Evolutionary conservation across 2,888 invertebrate species (phyloP).

Genomic region (Mythimna ferrago): DNA sequence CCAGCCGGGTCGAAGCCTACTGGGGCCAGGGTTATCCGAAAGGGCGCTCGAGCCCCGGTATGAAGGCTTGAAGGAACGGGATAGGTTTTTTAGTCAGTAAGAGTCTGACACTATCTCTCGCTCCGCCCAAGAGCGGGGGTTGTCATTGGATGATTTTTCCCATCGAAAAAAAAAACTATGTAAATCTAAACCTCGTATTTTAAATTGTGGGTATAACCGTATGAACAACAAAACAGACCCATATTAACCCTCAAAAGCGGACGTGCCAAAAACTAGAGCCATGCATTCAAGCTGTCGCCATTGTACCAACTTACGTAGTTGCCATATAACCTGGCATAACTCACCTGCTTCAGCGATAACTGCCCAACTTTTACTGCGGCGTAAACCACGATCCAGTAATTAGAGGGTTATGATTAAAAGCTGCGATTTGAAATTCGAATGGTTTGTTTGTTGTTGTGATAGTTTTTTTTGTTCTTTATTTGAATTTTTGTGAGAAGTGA

Average conservation of each 20-base stretch:
- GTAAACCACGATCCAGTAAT: slow-evolving; percentile 49
- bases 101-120: too few relatives aligned
- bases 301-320: slow-evolving; percentile 48
- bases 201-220: too few relatives aligned
- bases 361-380: slow-evolving; percentile 59
- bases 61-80: too few relatives aligned
- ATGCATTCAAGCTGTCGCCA: slow-evolving; percentile 58
- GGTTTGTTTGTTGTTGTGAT: slow-evolving; percentile 8
- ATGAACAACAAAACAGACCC: not conserved
- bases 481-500: too few relatives aligned
- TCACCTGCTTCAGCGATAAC: slow-evolving; percentile 56
- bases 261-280: slow-evolving; percentile 54
- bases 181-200: too few relatives aligned
- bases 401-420: slow-evolving; percentile 46
- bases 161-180: too few relatives aligned
- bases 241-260: slow-evolving; percentile 42
- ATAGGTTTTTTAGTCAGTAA: too few relatives aligned
- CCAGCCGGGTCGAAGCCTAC: too few relatives aligned
- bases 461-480: not conserved
- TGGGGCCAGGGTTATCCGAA: too few relatives aligned
- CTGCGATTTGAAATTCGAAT: slow-evolving; percentile 16
- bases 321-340: slow-evolving; percentile 46
- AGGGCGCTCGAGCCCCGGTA: too few relatives aligned
- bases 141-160: too few relatives aligned
- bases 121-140: too few relatives aligned